Base-by-base conservation (phyloP, 2,797 vertebrate species). In the Hirundo rustica region DNA sequence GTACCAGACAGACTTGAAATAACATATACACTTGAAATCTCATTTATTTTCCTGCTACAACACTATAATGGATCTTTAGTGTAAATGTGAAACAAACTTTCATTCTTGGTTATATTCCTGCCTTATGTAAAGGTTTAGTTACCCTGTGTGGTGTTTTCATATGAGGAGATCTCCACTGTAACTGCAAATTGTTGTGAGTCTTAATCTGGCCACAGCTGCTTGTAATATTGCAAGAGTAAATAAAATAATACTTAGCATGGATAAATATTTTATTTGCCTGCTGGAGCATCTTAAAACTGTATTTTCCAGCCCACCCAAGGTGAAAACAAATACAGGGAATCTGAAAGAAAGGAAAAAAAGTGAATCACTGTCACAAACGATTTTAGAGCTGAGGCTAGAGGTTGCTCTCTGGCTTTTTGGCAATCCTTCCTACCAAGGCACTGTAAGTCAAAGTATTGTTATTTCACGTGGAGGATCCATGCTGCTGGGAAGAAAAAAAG, bases 211-310 rank as follows among this genome's bases (percentile, higher is more conserved):
- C 79, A 54, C 89, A 89, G 82, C 66, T 71, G 81, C 78, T 68
- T 20, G 30, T 72, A 42, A 53, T 54, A 34, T 55, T 72, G 15
- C 38, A 77, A 44, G 61, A 80, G 65, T 83, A 94, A 93, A 82
- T 2, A 11, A 77, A 72, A 79, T 53, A 70, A 80, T 82, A 77
- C 45, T 95, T 80, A 65, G 61, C 72, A 75, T 9, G 7, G 78
- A 72, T 83, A 94, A 92, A 87, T 87, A 88, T 77, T 92, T 85
- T 88, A 93, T 91, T 83, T 96, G 47, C 54, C 42, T 51, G 48
- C 62, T 70, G 73, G 55, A 73, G 44, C 21, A 5, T 73, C 55
- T 66, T 84, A 72, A 90, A 89, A 65, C 54, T 55, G 10, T 53
- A 42, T 51, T 70, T 92, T 55, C 71, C 9, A 30, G 85, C 78